A percentile compares a stretch with the other conserved stretches of the same genome.
Evolutionary conservation across 1,140 invertebrate genomes (phyloP).

Genomic region (Ganaspis sp.): DNA sequence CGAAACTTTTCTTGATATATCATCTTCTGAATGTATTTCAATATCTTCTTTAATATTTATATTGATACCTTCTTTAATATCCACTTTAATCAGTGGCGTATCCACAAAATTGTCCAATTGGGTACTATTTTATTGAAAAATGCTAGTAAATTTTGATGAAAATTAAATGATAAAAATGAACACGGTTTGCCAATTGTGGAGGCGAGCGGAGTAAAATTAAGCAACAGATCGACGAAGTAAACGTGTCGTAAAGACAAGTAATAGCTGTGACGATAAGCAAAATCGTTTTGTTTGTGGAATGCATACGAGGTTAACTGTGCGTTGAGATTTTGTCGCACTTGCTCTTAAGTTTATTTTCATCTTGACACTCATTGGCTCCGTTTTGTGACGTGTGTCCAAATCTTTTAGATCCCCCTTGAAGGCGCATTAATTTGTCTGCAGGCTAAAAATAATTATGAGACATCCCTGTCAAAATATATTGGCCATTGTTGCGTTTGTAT

Average conservation of each 20-base stretch:
- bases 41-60: too few species aligned
- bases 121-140: neutral
- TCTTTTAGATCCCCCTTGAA: neutral
- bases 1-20: too few species aligned
- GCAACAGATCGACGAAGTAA: neutral
- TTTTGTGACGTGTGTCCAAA: neutral
- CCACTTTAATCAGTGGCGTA: too few species aligned
- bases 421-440: neutral
- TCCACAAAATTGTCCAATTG: too few species aligned
- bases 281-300: constrained; percentile 11
- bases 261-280: constrained; percentile 6
- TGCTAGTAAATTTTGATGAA: neutral
- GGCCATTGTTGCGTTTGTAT: too few species aligned
- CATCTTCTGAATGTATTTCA: too few species aligned
- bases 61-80: too few species aligned
- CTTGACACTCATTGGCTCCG: neutral
- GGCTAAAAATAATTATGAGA: too few species aligned
- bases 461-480: too few species aligned
- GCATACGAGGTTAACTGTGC: neutral
- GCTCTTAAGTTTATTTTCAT: constrained; percentile 8
- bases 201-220: neutral
- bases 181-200: neutral
- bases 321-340: constrained; percentile 1
- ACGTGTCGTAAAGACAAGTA: constrained; percentile 5
- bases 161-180: neutral